These are phyloP conservation scores for Diachrysia chrysitis DNA, from an alignment of 2,888 invertebrate genomes.

Conservation along the genomic window DNA sequence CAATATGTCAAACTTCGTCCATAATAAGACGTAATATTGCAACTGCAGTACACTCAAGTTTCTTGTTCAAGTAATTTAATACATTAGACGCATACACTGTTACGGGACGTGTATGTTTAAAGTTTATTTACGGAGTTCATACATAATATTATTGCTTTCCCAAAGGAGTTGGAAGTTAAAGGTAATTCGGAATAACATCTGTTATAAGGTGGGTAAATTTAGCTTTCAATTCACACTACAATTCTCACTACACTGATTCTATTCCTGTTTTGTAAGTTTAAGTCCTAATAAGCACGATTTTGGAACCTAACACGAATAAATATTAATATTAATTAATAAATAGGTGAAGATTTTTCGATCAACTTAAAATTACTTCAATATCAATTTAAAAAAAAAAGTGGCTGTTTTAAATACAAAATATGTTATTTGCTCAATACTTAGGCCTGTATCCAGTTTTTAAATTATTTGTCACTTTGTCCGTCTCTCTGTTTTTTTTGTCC, in stretches of 20 bases:
- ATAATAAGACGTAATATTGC: neutral
- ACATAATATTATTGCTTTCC: neutral
- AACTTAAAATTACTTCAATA: no score
- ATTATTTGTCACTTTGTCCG: no score
- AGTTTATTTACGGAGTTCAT: neutral
- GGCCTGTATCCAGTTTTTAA: no score
- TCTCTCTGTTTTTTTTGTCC: no score
- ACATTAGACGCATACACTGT: neutral
- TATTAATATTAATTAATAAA: no score
- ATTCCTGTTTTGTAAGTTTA: neutral
- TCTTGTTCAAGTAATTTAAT: neutral
- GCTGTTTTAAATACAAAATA: no score
- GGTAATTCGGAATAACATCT: neutral
- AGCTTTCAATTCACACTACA: neutral
- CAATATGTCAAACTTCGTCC: conserved; percentile 1
- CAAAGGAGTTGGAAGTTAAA: neutral
- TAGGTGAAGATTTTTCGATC: neutral
- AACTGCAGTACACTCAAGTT: neutral
- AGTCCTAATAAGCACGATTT: no score
- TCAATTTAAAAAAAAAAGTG: no score
- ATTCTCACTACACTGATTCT: neutral
- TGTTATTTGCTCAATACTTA: no score
- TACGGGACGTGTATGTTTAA: neutral
- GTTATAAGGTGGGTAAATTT: neutral
- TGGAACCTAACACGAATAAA: no score